phyloP scores from a whole-genome alignment of 2,888 invertebrate genomes.

The Mythimna lalbum region DNA sequence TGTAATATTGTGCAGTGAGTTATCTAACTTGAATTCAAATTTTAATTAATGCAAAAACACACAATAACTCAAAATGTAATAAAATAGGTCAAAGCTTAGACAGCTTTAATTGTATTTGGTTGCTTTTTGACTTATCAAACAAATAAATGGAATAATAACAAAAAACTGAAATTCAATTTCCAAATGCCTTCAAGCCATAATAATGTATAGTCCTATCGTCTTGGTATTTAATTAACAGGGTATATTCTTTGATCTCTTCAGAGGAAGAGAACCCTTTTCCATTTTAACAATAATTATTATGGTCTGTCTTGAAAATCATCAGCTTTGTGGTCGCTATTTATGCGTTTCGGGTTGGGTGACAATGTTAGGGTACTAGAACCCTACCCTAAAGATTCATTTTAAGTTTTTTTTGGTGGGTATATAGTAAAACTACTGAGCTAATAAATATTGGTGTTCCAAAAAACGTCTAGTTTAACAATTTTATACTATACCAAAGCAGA shows the following conservation, averaged over 20 bases:
- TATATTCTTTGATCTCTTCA: conserved; percentile 55
- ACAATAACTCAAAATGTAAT: neutral
- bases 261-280: conserved; percentile 55
- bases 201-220: conserved; percentile 44
- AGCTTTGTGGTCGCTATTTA: conserved; percentile 27
- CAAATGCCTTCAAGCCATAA: conserved; percentile 43
- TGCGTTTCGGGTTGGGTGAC: conserved; percentile 7
- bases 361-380: neutral
- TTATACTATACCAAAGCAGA: no score
- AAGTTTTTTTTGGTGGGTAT: no score
- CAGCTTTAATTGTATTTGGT: no score
- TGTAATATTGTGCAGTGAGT: no score
- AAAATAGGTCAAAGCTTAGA: neutral
- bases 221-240: conserved; percentile 59
- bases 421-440: no score
- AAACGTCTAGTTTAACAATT: no score
- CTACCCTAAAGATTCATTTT: no score
- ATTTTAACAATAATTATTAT: conserved; percentile 59
- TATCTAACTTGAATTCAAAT: no score
- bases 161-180: conserved; percentile 35
- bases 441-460: no score
- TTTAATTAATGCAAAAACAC: neutral
- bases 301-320: conserved; percentile 35
- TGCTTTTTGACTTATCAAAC: neutral
- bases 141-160: conserved; percentile 24